Evolutionary conservation across 2,113 vertebrate genomes (phyloP).

Genomic region (Campylorhamphus procurvoides): DNA sequence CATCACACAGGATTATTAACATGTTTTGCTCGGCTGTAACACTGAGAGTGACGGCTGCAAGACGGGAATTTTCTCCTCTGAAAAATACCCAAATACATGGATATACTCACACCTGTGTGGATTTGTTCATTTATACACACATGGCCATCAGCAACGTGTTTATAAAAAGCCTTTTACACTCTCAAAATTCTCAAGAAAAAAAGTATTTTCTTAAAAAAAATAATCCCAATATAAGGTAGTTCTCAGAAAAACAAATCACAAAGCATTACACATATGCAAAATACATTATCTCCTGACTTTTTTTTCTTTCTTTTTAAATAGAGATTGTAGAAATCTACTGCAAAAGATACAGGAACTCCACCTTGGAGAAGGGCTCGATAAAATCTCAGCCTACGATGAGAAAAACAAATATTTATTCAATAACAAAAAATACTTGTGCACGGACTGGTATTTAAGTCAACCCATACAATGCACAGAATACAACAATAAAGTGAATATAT

Average conservation of each 20-base stretch:
- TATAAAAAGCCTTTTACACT: neutral
- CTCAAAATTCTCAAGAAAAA: neutral
- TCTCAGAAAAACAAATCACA: neutral
- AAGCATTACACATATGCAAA: neutral
- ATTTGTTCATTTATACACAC: too few relatives aligned
- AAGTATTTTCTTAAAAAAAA: neutral
- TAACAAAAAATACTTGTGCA: neutral
- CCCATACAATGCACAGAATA: neutral
- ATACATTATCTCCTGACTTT: neutral
- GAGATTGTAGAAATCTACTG: neutral
- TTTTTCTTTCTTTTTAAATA: neutral
- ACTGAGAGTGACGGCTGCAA: neutral
- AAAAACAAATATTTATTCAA: neutral
- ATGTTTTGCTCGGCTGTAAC: neutral
- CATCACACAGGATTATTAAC: neutral
- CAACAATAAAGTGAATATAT: neutral
- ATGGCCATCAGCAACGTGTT: fast-evolving
- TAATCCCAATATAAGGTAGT: neutral
- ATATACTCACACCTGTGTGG: neutral
- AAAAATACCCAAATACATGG: neutral
- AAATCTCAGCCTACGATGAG: neutral
- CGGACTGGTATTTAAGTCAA: neutral
- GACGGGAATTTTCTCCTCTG: neutral
- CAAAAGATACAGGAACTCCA: neutral
- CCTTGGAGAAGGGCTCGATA: neutral